phyloP scores from a whole-genome alignment of 2,113 vertebrate species.

The Terrapene triunguis region DNA sequence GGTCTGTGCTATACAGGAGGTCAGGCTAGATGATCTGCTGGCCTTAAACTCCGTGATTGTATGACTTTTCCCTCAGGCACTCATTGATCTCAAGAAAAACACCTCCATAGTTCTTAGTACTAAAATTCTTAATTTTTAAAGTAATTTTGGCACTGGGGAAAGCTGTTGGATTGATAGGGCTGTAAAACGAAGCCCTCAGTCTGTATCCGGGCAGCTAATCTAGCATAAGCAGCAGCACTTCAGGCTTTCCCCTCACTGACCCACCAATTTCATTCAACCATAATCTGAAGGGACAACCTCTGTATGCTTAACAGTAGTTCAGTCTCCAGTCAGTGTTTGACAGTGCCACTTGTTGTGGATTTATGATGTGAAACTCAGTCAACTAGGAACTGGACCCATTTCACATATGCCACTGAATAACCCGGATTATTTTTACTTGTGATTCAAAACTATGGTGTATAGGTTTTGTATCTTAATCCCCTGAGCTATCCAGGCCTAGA shows the following conservation, averaged over 20 bases:
- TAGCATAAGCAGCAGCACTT: neutral
- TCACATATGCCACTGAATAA: neutral
- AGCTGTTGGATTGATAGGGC: accelerated
- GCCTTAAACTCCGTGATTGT: neutral
- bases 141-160: neutral
- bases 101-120: conserved; percentile 16
- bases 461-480: neutral
- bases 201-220: neutral
- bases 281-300: neutral
- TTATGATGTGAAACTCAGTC: neutral
- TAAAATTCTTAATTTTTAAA: conserved; percentile 18
- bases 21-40: neutral
- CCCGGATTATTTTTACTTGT: conserved; percentile 19
- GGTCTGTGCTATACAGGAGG: neutral
- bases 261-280: neutral
- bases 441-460: neutral
- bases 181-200: neutral
- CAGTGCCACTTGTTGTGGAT: neutral
- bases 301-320: neutral
- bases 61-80: neutral
- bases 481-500: neutral
- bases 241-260: neutral
- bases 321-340: neutral
- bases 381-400: neutral
- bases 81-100: conserved; percentile 27